These are phyloP conservation scores for Nasonia vitripennis DNA, from an alignment of 1,140 invertebrate species.

Conservation along the genomic window DNA sequence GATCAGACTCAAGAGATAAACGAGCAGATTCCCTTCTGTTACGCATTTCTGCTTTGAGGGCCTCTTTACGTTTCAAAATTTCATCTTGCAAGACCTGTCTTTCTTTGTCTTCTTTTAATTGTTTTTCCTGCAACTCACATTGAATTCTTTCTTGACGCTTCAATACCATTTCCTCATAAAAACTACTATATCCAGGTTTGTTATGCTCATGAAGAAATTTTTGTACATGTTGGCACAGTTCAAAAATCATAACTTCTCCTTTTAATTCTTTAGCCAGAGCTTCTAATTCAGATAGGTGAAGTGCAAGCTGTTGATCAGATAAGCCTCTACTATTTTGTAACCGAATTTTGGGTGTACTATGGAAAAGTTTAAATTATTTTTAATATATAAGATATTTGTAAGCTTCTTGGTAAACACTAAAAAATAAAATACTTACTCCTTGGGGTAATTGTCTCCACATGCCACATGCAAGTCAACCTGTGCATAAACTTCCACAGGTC, in stretches of 20 bases:
- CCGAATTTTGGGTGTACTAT: slow-evolving; percentile 77
- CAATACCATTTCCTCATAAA: slow-evolving; percentile 89
- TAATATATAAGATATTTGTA: not conserved
- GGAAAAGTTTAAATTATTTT: slow-evolving; percentile 41
- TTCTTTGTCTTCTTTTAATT: slow-evolving; percentile 79
- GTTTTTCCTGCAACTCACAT: slow-evolving; percentile 77
- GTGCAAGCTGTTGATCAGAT: slow-evolving; percentile 77
- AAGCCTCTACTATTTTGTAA: slow-evolving; percentile 83
- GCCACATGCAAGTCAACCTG: slow-evolving; percentile 82
- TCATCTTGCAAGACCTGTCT: slow-evolving; percentile 81
- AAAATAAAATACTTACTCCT: slow-evolving; percentile 76
- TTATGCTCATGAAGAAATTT: slow-evolving; percentile 84
- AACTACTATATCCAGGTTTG: slow-evolving; percentile 83
- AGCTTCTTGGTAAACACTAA: not conserved
- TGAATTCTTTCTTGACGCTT: slow-evolving; percentile 79
- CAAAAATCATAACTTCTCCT: slow-evolving; percentile 87
- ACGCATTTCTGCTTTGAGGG: slow-evolving; percentile 78
- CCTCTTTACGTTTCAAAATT: slow-evolving; percentile 81
- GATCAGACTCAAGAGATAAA: slow-evolving; percentile 59
- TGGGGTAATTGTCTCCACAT: slow-evolving; percentile 83
- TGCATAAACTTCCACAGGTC: slow-evolving; percentile 78
- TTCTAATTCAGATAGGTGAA: slow-evolving; percentile 77
- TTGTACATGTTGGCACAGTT: slow-evolving; percentile 82
- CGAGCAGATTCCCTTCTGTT: slow-evolving; percentile 67
- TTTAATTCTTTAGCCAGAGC: slow-evolving; percentile 75